These are phyloP conservation scores for Pyrgilauda ruficollis DNA, from an alignment of 2,113 vertebrate species.

Conservation along the genomic window DNA sequence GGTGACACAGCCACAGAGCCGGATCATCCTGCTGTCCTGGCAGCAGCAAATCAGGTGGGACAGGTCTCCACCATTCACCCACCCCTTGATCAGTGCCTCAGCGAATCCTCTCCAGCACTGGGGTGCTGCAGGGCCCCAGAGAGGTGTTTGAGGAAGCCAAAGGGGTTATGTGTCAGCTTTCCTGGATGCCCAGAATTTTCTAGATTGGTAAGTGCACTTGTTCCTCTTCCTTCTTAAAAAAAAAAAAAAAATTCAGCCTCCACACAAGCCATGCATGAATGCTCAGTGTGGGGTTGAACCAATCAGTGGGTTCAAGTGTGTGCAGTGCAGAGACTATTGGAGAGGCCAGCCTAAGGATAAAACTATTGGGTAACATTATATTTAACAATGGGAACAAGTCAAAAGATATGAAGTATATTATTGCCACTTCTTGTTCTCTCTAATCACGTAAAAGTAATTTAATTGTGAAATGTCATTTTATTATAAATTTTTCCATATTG, in stretches of 20 bases:
- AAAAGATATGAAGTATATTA: background rate
- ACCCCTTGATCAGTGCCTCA: background rate
- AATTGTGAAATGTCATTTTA: background rate
- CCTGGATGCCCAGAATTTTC: background rate
- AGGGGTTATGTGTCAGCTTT: background rate
- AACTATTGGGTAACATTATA: background rate
- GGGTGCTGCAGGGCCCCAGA: accelerated
- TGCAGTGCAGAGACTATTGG: background rate
- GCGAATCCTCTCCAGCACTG: accelerated
- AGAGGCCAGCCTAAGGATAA: background rate
- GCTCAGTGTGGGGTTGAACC: background rate
- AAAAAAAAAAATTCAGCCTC: background rate
- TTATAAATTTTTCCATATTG: background rate
- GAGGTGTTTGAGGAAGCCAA: background rate
- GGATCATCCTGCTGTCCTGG: accelerated
- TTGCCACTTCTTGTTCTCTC: background rate
- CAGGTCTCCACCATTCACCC: accelerated
- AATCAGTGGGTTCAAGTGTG: background rate
- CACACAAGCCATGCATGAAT: background rate
- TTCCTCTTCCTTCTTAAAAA: background rate
- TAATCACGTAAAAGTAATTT: background rate
- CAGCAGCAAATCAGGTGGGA: background rate
- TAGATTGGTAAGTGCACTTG: background rate
- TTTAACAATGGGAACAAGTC: background rate
- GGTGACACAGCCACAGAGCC: background rate